These are phyloP conservation scores for Hipparchia sbordonii DNA, from an alignment of 2,888 invertebrate genomes.

Conservation along the genomic window DNA sequence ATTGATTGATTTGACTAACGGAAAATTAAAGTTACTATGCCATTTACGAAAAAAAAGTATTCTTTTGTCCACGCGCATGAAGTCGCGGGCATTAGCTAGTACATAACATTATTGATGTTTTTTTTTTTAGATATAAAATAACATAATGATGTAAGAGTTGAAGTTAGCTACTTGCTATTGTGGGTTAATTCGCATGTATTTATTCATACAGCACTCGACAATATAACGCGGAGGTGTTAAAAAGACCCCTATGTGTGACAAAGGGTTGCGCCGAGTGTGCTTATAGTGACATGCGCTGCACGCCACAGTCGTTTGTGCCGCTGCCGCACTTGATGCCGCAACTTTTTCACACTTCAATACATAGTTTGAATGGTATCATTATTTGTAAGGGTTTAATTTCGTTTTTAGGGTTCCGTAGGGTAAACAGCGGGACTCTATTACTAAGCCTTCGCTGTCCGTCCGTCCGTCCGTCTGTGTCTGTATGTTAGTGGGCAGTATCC, in stretches of 20 bases:
- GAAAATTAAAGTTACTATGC: too few relatives aligned
- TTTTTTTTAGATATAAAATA: too few relatives aligned
- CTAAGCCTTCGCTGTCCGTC: too few relatives aligned
- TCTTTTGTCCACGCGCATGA: too few relatives aligned
- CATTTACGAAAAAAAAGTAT: too few relatives aligned
- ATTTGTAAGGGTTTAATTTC: constrained; percentile 4
- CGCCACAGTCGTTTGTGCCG: constrained; percentile 25
- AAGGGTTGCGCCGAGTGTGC: constrained; percentile 37
- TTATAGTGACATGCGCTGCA: constrained; percentile 32
- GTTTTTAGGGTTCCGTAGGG: too few relatives aligned
- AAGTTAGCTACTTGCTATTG: background rate
- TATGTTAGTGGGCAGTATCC: too few relatives aligned
- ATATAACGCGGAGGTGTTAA: constrained; percentile 32
- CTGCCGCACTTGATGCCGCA: constrained; percentile 33
- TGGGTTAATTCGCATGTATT: constrained; percentile 13
- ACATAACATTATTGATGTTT: too few relatives aligned
- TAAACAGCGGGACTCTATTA: too few relatives aligned
- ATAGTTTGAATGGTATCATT: constrained; percentile 17
- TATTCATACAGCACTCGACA: background rate
- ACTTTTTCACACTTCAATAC: constrained; percentile 38
- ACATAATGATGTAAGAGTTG: background rate
- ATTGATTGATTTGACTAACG: too few relatives aligned
- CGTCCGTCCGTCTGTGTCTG: too few relatives aligned
- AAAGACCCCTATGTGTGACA: constrained; percentile 38
- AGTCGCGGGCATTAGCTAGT: too few relatives aligned